Base-by-base conservation (phyloP, 2,797 vertebrate genomes). In the Limosa lapponica region DNA sequence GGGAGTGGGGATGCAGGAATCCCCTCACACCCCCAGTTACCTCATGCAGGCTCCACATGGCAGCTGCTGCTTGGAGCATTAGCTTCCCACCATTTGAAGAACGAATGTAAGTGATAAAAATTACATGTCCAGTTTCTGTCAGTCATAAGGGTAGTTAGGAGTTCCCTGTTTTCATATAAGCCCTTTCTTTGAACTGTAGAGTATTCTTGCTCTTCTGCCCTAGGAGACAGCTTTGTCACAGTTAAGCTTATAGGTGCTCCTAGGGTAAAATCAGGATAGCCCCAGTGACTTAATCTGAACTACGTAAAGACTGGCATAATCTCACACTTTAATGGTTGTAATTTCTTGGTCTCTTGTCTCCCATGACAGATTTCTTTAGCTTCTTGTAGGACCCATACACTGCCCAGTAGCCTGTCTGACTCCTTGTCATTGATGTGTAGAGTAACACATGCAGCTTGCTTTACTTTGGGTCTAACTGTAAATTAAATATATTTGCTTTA, bases 1-100 rank as follows among this genome's bases (percentile, higher is more conserved):
- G 34, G 11, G 7, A 3, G 1, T 9, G 0, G 8, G 10, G 13
- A 15, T 32, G 34, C 3, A 3, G 34, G 7, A 14, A 3, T 5
- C 11, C 15, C 34, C 6, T 19, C 32, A 3, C 3, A 2, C 27
- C 13, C 10, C 23, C 4, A 4, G 30, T 51, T 36, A 20, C 18
- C 16, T 15, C 8, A 13, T 5, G 6, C 2, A 0, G 66, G 30
- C 22, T 36, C 36, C 6, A 10, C 13, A 16, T 1, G 0, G 20
- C n/a, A 28, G 54, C 37, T 10, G 39, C 39, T 8, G 46, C 24
- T 17, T 30, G 28, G 24, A 24, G 48, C 1, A 1, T 15, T 1
- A 4, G 43, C 18, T 37, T 54, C 34, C 24, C 0, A 1, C 1
- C 0, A 3, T 19, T 18, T 61, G 41, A 22, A 52, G 66, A 41